Evolutionary conservation across 1,140 invertebrate genomes (phyloP).

Genomic region (Drosophila kikkawai): DNA sequence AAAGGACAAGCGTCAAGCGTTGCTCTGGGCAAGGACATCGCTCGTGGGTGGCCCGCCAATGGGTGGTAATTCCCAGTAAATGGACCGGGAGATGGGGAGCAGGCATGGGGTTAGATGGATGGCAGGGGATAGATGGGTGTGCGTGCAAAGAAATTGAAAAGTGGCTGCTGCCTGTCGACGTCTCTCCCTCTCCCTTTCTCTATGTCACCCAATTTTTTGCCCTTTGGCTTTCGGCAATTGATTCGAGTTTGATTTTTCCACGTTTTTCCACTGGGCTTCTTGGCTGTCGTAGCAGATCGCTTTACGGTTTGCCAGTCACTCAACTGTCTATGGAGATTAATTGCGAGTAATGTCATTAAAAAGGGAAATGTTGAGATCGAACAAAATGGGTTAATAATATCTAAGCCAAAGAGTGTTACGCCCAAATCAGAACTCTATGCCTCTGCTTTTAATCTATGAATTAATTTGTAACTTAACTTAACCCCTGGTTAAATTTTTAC

Average conservation of each 20-base stretch:
- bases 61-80: conserved; percentile 7
- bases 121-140: conserved; percentile 7
- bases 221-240: conserved; percentile 63
- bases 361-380: neutral
- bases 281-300: conserved; percentile 29
- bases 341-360: conserved; percentile 16
- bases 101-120: conserved; percentile 13
- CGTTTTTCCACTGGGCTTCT: conserved; percentile 22
- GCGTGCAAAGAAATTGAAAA: conserved; percentile 58
- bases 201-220: conserved; percentile 29
- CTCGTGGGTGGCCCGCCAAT: conserved; percentile 20
- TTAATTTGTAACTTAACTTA: neutral
- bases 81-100: conserved; percentile 5
- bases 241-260: conserved; percentile 54
- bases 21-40: conserved; percentile 53
- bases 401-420: neutral
- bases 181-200: conserved; percentile 15
- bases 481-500: neutral
- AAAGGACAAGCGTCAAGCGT: conserved; percentile 66
- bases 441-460: too few relatives aligned
- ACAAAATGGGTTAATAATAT: conserved; percentile 1
- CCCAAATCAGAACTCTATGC: too few relatives aligned
- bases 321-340: conserved; percentile 32
- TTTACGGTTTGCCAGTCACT: conserved; percentile 29
- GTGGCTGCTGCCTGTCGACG: conserved; percentile 46